phyloP scores from a whole-genome alignment of 2,113 vertebrate genomes.

The Chrysochloris asiatica region DNA sequence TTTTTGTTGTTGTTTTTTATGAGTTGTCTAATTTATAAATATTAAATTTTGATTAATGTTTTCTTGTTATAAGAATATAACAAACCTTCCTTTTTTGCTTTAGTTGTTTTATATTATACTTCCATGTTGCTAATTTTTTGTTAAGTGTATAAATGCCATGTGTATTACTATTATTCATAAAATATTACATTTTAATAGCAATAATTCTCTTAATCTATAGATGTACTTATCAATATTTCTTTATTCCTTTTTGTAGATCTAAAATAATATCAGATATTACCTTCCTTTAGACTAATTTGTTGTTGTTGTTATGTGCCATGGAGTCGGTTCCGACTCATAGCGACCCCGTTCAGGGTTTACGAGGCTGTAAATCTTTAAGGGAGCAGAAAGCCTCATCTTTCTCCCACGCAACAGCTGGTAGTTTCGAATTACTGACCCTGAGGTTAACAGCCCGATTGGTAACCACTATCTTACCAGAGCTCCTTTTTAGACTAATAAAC shows the following conservation, averaged over 20 bases:
- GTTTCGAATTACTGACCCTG: too few species aligned
- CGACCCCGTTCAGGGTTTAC: too few species aligned
- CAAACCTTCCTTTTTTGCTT: background rate
- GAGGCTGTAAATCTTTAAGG: too few species aligned
- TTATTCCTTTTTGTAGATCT: background rate
- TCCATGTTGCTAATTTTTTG: background rate
- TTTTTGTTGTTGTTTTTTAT: conserved; percentile 29
- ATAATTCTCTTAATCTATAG: background rate
- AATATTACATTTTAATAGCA: background rate
- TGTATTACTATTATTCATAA: too few species aligned
- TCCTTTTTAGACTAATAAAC: background rate
- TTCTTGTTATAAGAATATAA: background rate
- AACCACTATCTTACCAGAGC: too few species aligned
- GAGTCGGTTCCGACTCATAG: too few species aligned
- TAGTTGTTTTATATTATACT: background rate
- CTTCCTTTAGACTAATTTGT: background rate
- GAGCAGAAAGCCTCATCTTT: too few species aligned
- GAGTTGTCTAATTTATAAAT: background rate
- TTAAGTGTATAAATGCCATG: background rate
- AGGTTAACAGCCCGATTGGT: too few species aligned
- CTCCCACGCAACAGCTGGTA: too few species aligned
- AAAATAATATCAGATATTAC: background rate
- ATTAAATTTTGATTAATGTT: background rate
- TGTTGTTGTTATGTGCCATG: too few species aligned
- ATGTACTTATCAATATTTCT: background rate